A percentile compares a stretch with the other conserved stretches of the same genome.
Evolutionary conservation across 2,888 invertebrate genomes (phyloP).

Genomic region (Hyalella azteca): DNA sequence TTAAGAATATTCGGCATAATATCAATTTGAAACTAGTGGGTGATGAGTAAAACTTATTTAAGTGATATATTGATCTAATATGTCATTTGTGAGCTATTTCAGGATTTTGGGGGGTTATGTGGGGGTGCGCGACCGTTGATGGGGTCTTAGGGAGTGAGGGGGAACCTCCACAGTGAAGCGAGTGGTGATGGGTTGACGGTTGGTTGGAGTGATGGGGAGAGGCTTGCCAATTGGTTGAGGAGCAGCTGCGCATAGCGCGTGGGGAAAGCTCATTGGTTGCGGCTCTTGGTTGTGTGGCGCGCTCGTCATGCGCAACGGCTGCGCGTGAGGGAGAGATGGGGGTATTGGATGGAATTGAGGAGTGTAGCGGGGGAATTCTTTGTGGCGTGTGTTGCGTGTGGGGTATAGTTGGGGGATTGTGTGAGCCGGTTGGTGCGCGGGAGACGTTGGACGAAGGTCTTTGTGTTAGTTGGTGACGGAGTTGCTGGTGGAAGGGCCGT

Average conservation of each 20-base stretch:
- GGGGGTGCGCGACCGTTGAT: not conserved
- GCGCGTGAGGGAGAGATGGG: conserved; percentile 37
- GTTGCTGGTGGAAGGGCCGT: conserved; percentile 30
- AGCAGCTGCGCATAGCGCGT: conserved; percentile 35
- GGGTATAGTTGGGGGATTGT: conserved; percentile 14
- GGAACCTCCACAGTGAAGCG: not conserved
- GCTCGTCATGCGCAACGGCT: conserved; percentile 33
- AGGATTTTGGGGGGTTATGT: not conserved
- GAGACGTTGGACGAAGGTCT: conserved; percentile 31
- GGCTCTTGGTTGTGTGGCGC: not conserved
- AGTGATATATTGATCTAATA: not conserved
- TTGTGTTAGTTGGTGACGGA: conserved; percentile 34
- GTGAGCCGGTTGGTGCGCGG: conserved; percentile 36
- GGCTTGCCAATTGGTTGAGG: conserved; percentile 24
- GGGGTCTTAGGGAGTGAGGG: not conserved
- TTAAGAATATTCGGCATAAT: not conserved
- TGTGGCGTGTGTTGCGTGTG: not conserved
- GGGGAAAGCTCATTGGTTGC: not conserved
- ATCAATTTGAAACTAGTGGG: not conserved
- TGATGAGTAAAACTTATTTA: not conserved
- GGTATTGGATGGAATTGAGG: conserved; percentile 38
- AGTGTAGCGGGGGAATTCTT: not conserved
- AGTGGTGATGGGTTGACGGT: conserved; percentile 27
- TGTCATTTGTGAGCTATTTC: not conserved
- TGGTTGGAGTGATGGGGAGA: conserved; percentile 10